Conservation (phyloP, 2,797 vertebrate species). For the Rhinogobio ventralis region DNA sequence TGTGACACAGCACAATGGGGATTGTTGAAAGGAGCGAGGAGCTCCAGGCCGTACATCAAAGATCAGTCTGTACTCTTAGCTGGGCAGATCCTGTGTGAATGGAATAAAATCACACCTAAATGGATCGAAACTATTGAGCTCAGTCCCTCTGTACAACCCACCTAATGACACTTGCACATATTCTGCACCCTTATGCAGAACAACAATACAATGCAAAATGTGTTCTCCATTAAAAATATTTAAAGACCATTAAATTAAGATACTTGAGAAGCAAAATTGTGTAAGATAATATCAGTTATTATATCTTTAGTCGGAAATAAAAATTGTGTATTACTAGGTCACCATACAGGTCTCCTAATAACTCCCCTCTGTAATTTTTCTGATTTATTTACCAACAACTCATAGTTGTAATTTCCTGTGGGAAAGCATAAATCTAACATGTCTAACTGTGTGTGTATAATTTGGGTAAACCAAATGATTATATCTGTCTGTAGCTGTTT, state of each 20-base stretch:
- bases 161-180: background rate
- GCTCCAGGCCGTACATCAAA: slow-evolving; percentile 34
- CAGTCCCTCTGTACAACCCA: slow-evolving; percentile 14
- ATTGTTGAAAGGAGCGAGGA: slow-evolving; percentile 24
- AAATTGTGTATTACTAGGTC: background rate
- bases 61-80: slow-evolving; percentile 12
- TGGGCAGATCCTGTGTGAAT: slow-evolving; percentile 30
- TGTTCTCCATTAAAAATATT: background rate
- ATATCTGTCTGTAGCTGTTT: background rate
- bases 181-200: background rate
- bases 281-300: background rate
- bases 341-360: background rate
- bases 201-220: background rate
- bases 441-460: background rate
- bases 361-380: background rate
- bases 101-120: slow-evolving; percentile 28
- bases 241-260: background rate
- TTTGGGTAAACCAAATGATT: background rate
- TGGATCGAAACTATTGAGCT: slow-evolving; percentile 8
- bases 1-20: slow-evolving; percentile 18
- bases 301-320: background rate
- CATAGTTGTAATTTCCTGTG: background rate
- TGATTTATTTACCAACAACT: background rate
- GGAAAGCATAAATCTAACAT: background rate
- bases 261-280: background rate